These are phyloP conservation scores for Cairina moschata DNA, from an alignment of 2,113 vertebrate genomes.

Conservation along the genomic window DNA sequence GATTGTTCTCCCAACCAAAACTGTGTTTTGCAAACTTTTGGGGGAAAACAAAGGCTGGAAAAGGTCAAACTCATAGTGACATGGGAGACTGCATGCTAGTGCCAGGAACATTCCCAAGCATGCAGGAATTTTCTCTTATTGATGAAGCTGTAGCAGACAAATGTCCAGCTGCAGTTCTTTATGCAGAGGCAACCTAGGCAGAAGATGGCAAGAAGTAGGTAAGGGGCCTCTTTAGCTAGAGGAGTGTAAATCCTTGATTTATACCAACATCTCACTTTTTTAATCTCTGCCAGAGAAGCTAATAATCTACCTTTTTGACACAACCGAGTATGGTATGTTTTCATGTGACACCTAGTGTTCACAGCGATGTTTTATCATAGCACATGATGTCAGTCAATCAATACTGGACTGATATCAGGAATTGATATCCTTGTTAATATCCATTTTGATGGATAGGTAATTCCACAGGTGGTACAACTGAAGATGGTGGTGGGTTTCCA, in stretches of 20 bases:
- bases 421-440: background rate
- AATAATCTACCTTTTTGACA: background rate
- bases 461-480: background rate
- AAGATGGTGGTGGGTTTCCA: background rate
- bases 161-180: background rate
- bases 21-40: background rate
- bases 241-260: background rate
- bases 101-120: background rate
- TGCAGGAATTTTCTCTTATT: background rate
- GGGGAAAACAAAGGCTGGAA: background rate
- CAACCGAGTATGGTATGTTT: background rate
- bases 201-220: background rate
- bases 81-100: rapidly evolving
- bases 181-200: background rate
- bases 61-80: background rate
- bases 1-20: background rate
- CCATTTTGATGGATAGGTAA: background rate
- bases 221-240: background rate
- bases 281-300: background rate
- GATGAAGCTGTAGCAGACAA: background rate
- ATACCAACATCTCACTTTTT: background rate
- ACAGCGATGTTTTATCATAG: background rate
- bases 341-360: background rate
- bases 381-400: background rate
- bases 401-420: background rate